Evolutionary conservation across 2,888 invertebrate genomes (phyloP).

Genomic region (Orthosia incerta): DNA sequence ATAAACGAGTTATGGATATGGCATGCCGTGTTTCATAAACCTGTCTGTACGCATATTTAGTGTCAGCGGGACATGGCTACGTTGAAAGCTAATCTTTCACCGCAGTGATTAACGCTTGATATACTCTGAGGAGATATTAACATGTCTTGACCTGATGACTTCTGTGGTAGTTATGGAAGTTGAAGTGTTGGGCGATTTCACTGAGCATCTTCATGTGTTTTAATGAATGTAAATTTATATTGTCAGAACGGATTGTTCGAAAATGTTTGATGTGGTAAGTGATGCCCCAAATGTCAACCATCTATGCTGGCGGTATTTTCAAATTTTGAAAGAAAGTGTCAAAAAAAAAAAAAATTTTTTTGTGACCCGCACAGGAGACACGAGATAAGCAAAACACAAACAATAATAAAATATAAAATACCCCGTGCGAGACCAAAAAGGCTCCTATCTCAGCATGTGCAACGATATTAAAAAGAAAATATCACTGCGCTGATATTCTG

Average conservation of each 20-base stretch:
- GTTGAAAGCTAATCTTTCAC: constrained; percentile 62
- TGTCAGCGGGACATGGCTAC: constrained; percentile 54
- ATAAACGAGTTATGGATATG: constrained; percentile 60
- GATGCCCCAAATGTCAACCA: too few species aligned
- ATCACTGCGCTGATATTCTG: too few species aligned
- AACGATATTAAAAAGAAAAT: too few species aligned
- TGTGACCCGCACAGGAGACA: too few species aligned
- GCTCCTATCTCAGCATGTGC: too few species aligned
- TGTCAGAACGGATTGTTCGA: not conserved
- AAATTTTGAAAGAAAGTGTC: too few species aligned
- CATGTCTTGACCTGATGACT: constrained; percentile 52
- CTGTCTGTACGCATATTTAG: constrained; percentile 56
- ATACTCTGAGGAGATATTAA: constrained; percentile 42
- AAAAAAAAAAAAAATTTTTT: too few species aligned
- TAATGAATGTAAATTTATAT: not conserved
- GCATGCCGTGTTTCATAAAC: constrained; percentile 60
- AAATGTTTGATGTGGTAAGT: too few species aligned
- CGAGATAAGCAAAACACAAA: too few species aligned
- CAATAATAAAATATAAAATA: too few species aligned
- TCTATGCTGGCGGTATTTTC: too few species aligned
- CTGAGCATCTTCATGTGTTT: not conserved
- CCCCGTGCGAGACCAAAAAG: too few species aligned
- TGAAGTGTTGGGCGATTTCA: constrained; percentile 27
- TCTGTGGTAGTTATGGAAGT: constrained; percentile 37
- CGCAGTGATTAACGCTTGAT: constrained; percentile 58